A percentile compares a stretch with the other conserved stretches of the same genome.
Conservation (phyloP, 2,113 vertebrate species). For the Xiphophorus couchianus region DNA sequence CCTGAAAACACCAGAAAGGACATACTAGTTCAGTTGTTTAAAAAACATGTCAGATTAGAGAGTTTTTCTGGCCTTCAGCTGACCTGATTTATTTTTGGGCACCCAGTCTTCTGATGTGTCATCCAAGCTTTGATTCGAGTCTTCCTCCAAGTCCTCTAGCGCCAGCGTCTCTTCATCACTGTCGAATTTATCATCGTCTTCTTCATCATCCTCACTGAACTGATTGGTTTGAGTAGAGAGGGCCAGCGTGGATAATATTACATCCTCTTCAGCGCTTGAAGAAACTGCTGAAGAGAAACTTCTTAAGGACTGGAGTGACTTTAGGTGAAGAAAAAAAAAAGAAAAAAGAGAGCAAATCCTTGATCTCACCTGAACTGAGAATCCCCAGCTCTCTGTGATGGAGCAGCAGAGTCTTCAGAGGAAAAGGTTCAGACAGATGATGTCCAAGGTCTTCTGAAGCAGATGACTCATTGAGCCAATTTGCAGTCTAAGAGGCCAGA, state of each 20-base stretch:
- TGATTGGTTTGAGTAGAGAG: constrained; percentile 17
- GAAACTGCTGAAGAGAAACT: constrained; percentile 22
- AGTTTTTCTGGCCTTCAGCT: background rate
- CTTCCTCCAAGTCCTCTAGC: constrained; percentile 38
- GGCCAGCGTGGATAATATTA: constrained; percentile 42
- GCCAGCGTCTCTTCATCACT: constrained; percentile 20
- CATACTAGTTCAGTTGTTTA: background rate
- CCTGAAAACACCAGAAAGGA: constrained; percentile 38
- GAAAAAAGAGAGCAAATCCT: background rate
- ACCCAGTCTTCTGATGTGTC: constrained; percentile 24
- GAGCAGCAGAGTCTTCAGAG: constrained; percentile 58
- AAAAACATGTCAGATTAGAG: background rate
- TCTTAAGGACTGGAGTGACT: background rate
- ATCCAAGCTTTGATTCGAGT: constrained; percentile 31
- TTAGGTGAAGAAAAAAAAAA: background rate
- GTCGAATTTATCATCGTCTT: constrained; percentile 18
- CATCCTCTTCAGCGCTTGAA: constrained; percentile 32
- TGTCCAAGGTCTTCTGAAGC: constrained; percentile 33
- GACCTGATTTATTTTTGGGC: constrained; percentile 53
- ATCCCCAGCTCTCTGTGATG: constrained; percentile 53
- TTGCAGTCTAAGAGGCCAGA: constrained; percentile 47
- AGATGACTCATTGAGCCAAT: constrained; percentile 52
- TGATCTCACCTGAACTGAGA: constrained; percentile 43
- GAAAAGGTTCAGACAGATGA: constrained; percentile 43
- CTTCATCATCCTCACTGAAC: constrained; percentile 22